phyloP scores from a whole-genome alignment of 92 coral and sea anemone species.

The Palythoa heliodiscus region DNA sequence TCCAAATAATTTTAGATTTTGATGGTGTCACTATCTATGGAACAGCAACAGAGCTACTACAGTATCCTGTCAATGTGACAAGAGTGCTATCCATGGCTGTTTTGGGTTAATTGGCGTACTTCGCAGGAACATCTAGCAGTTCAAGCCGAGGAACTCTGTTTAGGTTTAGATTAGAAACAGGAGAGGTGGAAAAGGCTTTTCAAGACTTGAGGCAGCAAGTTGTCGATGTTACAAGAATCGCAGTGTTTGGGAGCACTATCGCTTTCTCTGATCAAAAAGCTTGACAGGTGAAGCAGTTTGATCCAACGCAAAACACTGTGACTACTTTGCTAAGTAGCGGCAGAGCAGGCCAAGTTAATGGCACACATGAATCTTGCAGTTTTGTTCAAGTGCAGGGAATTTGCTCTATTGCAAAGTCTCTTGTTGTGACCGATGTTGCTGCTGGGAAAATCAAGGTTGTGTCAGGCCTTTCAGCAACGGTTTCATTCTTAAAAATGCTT shows the following conservation, averaged over 20 bases:
- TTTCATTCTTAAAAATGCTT: constrained; percentile 46
- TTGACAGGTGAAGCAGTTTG: constrained; percentile 37
- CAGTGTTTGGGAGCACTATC: constrained; percentile 25
- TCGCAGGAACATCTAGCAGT: background rate
- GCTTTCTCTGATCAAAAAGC: constrained; percentile 42
- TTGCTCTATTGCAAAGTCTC: constrained; percentile 25
- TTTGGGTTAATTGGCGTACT: constrained; percentile 2
- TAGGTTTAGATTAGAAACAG: constrained; percentile 42
- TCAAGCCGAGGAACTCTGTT: constrained; percentile 42
- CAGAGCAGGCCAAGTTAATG: constrained; percentile 24
- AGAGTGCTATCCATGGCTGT: constrained; percentile 5
- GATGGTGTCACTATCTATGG: constrained; percentile 48
- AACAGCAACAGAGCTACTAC: background rate
- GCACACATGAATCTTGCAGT: constrained; percentile 35
- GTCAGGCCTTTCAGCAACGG: constrained; percentile 46
- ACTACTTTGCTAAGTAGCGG: constrained; percentile 45
- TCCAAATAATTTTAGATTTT: constrained; percentile 39
- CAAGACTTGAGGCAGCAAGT: constrained; percentile 29
- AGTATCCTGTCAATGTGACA: constrained; percentile 7
- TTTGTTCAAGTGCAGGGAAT: constrained; percentile 50
- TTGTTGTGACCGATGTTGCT: constrained; percentile 40
- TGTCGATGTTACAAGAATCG: constrained; percentile 43
- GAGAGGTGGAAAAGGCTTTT: constrained; percentile 44
- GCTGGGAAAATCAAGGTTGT: constrained; percentile 44
- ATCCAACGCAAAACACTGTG: constrained; percentile 50